Evolutionary conservation across 2,797 vertebrate genomes (phyloP), one percentile per base, ranked within the genome.

Genomic region (Acanthis flammea): DNA sequence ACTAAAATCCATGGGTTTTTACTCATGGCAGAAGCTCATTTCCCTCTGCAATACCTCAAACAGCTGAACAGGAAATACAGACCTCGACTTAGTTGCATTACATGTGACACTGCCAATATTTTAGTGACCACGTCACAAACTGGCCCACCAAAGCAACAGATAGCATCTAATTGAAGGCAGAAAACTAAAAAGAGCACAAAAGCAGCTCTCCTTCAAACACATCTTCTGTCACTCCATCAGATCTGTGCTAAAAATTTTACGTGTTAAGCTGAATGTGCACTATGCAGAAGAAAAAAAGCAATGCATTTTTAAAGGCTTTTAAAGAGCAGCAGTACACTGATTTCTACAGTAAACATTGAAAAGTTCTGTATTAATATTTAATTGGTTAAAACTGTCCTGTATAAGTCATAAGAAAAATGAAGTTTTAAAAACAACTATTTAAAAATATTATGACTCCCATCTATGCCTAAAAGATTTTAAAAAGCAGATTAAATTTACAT

Each of bases 271-370:
- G 67, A 89, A 77, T 25, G 24, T 45, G 53, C 57, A 80, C n/a
- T 47, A 80, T 21, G 18, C 31, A 48, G 42, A 84, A 82, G 58
- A 70, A 91, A 78, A 78, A 88, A 82, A 7, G 42, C 33, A 82
- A 51, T 61, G 50, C 21, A 87, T 88, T 93, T 94, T 90, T 33
- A 77, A 82, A 79, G 51, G 60, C 41, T 84, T 92, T 93, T 87
- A 58, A 87, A 82, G 35, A 88, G n/a, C 41, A 86, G 48, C 31
- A 72, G 33, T 44, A 73, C 41, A 37, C 62, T 48, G 58, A 73
- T 81, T 90, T 90, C 37, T 73, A 35, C n/a, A 55, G 67, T 62
- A 60, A 87, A 63, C 24, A 61, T 21, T 33, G n/a, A 74, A 82
- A 50, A 15, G 10, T 45, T 87, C 35, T 3, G 4, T 24, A 71